Evolutionary conservation across 2,113 vertebrate genomes (phyloP).

Genomic region (Coptodon rendalli): DNA sequence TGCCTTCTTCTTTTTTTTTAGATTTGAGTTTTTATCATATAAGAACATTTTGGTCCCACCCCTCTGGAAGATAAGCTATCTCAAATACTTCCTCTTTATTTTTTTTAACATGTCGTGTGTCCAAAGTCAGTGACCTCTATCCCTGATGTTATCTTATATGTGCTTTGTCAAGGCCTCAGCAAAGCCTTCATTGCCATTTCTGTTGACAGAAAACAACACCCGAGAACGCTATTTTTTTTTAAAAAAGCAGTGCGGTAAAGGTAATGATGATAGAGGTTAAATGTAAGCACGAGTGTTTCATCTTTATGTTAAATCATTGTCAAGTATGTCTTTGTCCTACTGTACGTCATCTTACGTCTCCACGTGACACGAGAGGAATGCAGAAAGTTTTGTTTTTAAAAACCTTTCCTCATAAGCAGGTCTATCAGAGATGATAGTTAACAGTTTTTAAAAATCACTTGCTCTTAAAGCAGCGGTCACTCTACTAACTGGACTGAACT

Average conservation of each 20-base stretch:
- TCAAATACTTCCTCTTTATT: constrained; percentile 20
- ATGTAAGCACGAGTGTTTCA: neutral
- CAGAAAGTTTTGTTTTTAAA: constrained; percentile 24
- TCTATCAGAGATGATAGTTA: neutral
- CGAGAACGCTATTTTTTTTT: rapidly evolving
- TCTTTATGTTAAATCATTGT: neutral
- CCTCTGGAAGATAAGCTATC: neutral
- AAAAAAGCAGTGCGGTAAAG: neutral
- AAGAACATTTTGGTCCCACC: neutral
- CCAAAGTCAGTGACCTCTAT: neutral
- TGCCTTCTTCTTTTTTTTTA: neutral
- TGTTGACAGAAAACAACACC: neutral
- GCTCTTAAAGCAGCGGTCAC: neutral
- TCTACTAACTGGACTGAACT: neutral
- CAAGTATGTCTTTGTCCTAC: neutral
- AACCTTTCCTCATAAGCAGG: neutral
- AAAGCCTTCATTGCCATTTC: neutral
- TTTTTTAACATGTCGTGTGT: neutral
- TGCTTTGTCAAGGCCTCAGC: neutral
- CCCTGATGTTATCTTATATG: neutral
- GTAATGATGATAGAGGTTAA: neutral
- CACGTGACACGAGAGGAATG: constrained; percentile 44
- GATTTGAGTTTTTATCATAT: neutral
- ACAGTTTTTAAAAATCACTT: neutral
- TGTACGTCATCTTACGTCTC: neutral